phyloP scores from a whole-genome alignment of 2,113 vertebrate species.

The Spheniscus mendiculus region DNA sequence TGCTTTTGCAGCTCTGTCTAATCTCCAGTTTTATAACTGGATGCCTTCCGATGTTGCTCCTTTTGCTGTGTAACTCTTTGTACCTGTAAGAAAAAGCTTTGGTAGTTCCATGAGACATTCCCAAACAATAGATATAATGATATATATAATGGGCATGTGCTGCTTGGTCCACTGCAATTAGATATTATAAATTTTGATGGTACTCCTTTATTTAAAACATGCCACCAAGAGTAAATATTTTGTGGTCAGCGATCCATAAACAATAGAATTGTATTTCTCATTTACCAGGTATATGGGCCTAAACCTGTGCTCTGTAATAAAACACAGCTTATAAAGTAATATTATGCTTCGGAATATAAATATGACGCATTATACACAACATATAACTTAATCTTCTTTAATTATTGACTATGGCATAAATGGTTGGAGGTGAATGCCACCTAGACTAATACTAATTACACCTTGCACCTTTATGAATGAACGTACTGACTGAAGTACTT shows the following conservation, averaged over 20 bases:
- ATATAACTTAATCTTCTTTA: not conserved
- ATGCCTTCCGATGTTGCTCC: not conserved
- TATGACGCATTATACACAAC: not conserved
- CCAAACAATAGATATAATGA: not conserved
- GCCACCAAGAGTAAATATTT: not conserved
- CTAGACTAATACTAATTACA: conserved; percentile 7
- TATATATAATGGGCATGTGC: not conserved
- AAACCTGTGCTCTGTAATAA: not conserved
- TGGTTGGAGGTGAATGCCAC: not conserved
- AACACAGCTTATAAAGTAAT: not conserved
- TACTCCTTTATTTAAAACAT: not conserved
- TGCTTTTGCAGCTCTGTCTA: not conserved
- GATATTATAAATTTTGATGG: not conserved
- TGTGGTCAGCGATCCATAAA: not conserved
- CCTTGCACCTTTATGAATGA: not conserved
- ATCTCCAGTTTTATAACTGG: not conserved
- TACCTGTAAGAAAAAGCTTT: not conserved
- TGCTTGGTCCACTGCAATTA: not conserved
- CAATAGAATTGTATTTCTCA: not conserved
- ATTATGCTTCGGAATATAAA: not conserved
- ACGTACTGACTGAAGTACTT: not conserved
- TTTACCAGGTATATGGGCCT: not conserved
- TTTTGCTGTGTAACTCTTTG: not conserved
- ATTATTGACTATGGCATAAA: not conserved
- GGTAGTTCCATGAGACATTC: not conserved